These are phyloP conservation scores for Aythya fuligula DNA, from an alignment of 2,797 vertebrate species.

Conservation along the genomic window DNA sequence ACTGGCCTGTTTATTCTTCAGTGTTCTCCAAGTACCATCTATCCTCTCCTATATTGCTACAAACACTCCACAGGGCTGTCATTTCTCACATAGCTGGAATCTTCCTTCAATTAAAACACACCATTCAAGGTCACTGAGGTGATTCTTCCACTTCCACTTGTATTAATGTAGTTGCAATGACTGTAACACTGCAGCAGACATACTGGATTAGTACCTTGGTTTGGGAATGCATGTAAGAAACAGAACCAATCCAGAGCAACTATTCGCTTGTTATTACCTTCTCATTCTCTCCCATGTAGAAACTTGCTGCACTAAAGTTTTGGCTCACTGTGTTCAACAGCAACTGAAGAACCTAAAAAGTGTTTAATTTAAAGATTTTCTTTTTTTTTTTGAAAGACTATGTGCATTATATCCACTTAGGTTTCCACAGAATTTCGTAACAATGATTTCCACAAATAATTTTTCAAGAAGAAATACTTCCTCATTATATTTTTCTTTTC, in stretches of 20 bases:
- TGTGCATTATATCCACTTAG: not conserved
- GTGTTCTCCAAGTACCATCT: not conserved
- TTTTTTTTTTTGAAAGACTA: not conserved
- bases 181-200: not conserved
- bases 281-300: not conserved
- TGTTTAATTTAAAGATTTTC: too few species aligned
- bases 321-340: not conserved
- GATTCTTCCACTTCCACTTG: not conserved
- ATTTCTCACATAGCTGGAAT: not conserved
- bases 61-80: not conserved
- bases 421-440: not conserved
- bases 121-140: not conserved
- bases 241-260: not conserved
- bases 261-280: not conserved
- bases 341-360: not conserved
- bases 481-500: not conserved
- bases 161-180: not conserved
- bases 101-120: not conserved
- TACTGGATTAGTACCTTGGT: not conserved
- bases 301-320: not conserved
- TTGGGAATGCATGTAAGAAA: not conserved
- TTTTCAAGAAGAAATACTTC: not conserved
- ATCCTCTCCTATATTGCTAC: not conserved
- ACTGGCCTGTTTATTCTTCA: not conserved
- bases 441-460: not conserved